These are phyloP conservation scores for Suncus etruscus DNA, from an alignment of 2,113 vertebrate species.

Conservation along the genomic window DNA sequence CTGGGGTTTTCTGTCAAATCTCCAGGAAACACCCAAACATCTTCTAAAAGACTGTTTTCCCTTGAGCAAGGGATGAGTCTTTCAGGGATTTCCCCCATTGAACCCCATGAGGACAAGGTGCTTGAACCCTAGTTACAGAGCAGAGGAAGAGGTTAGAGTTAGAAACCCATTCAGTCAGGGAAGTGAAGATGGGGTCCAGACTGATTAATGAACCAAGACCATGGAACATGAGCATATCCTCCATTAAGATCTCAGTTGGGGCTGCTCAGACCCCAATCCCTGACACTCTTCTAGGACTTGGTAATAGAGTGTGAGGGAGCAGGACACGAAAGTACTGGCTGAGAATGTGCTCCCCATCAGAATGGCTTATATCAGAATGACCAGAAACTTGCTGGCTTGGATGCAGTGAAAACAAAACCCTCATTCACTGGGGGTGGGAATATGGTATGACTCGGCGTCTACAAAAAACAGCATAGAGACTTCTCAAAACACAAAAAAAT, in stretches of 20 bases:
- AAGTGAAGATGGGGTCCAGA: background rate
- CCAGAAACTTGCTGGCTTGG: no score
- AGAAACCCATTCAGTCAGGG: background rate
- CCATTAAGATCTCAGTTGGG: background rate
- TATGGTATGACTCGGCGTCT: no score
- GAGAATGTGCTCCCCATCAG: background rate
- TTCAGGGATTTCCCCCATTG: no score
- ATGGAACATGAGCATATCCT: accelerated
- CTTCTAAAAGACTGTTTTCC: background rate
- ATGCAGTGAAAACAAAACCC: no score
- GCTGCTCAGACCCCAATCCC: background rate
- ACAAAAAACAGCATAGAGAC: no score
- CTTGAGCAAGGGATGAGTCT: background rate
- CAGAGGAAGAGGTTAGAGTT: background rate
- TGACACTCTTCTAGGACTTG: no score
- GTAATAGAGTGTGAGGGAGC: background rate
- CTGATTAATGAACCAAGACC: background rate
- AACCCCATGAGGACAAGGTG: accelerated
- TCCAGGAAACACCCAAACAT: background rate
- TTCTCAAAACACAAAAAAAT: no score
- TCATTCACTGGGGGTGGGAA: no score
- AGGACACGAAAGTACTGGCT: background rate
- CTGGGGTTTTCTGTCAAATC: accelerated
- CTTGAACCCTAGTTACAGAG: accelerated
- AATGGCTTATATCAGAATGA: no score